phyloP scores from a whole-genome alignment of 2,113 vertebrate genomes.

The Eptesicus fuscus region DNA sequence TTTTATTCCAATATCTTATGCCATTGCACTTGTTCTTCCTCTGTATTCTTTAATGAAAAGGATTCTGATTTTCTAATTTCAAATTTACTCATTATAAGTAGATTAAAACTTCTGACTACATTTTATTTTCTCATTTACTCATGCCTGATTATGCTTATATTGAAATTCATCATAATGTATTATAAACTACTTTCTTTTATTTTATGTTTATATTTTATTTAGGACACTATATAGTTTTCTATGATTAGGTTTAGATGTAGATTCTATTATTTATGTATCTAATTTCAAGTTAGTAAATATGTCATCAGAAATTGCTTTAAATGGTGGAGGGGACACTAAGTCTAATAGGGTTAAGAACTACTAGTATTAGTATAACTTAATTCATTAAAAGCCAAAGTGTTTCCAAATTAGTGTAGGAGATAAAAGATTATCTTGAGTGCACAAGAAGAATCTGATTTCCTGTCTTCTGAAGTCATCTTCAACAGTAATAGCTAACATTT shows the following conservation, averaged over 20 bases:
- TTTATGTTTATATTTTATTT: conserved; percentile 19
- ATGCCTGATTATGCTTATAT: conserved; percentile 26
- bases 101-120: background rate
- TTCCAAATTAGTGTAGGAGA: conserved; percentile 7
- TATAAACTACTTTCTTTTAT: conserved; percentile 18
- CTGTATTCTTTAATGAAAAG: background rate
- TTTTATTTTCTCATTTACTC: background rate
- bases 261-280: conserved; percentile 34
- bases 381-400: conserved; percentile 44
- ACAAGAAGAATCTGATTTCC: background rate
- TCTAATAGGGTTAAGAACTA: conserved; percentile 19
- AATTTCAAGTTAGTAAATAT: conserved; percentile 26
- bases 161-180: conserved; percentile 21
- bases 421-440: background rate
- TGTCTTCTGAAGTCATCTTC: background rate
- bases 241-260: background rate
- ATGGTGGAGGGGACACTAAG: background rate
- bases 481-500: background rate
- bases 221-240: background rate
- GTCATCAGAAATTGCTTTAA: conserved; percentile 28
- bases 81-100: background rate
- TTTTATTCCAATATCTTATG: background rate
- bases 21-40: background rate
- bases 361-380: background rate
- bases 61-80: background rate